Base-by-base conservation (phyloP, 2,113 vertebrate species). In the Gallinago jamesoni region DNA sequence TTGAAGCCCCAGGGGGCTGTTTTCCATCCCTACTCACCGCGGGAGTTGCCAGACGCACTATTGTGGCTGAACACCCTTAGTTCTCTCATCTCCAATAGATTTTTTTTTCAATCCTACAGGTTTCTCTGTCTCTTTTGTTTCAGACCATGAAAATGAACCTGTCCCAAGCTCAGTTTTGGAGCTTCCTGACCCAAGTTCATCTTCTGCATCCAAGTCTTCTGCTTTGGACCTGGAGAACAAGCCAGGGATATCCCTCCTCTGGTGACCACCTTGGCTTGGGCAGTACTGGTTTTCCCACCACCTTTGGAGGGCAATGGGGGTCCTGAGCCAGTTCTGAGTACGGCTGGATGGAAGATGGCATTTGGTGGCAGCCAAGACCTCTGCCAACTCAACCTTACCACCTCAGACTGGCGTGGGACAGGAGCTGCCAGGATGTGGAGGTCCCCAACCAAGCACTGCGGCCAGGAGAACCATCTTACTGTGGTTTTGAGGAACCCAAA, bases 241-340 rank as follows among this genome's bases (percentile, higher is more conserved):
- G 33, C 28, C 39, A 30, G 52, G 30, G 41, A 5, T 0, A 0
- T 4, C 8, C 20, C 33, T 43, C 20, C 28, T 83, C 33, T 3
- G 12, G 27, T 0, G 15, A 41, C 17, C 9, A 27, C 3, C 1
- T 2, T 11, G 35, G 8, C 55, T 35, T 6, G 11, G 50, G 24
- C 59, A 60, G 20, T 12, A 1, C 24, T 7, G 30, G 6, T 41
- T 56, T 27, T 21, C 9, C 21, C 27, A 14, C 25, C 24, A 5
- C 3, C 0, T 31, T 16, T 14, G 25, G 21, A 14, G 4, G 5
- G 62, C 0, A 4, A 4, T 3, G 9, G 27, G n/a, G 31, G n/a
- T 12, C 57, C 91, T 22, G 37, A 33, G 8, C 27, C 28, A 10
- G 35, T 1, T 39, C 31, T 5, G 28, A 2, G 13, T 3, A 23